Evolutionary conservation across 1,140 invertebrate species (phyloP), one percentile per base, ranked within the genome.

Genomic region (Scaptodrosophila lebanonensis): DNA sequence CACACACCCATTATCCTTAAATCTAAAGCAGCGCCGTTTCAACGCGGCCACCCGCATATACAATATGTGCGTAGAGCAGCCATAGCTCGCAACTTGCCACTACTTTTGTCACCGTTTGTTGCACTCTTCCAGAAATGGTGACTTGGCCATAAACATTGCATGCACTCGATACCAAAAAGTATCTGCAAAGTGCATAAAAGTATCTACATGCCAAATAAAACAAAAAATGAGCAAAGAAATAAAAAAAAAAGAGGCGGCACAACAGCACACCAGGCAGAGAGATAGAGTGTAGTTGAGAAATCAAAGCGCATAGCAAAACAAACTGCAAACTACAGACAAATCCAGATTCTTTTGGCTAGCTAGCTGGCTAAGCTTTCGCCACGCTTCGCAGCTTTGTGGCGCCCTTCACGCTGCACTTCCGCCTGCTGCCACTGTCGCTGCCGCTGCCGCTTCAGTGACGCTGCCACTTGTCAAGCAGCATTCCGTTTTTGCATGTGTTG

Each of bases 391-490:
- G 68, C 59, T 58, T 56, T 48, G 32, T 40, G 12, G 22, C 30
- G 38, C 15, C 29, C 15, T 36, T n/a, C 8, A 22, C 52, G 29
- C 42, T 64, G 36, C n/a, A 15, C 13, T 33, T 18, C n/a, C 13
- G 42, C 38, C 11, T 3, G 32, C 27, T 44, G 27, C 13, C 43
- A 18, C 11, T 3, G 8, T 22, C 12, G 1, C 15, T 8, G 15
- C 16, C 33, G 2, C 30, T 13, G 5, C 8, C 27, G 15, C 16
- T 61, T 36, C 52, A 49, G 32, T 53, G 43, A 53, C 64, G 49
- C 33, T 61, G 66, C 47, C 70, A 75, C 65, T 75, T 75, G 71
- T 75, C 71, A 75, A 75, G 66, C 71, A 69, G 54, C 71, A 75
- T 75, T 75, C 70, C 70, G 51, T 65, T 65, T 49, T 27, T 63